Percentiles rank a stretch among this genome's conserved stretches.
phyloP scores from a whole-genome alignment of 2,113 vertebrate genomes.

The Phainopepla nitens region DNA sequence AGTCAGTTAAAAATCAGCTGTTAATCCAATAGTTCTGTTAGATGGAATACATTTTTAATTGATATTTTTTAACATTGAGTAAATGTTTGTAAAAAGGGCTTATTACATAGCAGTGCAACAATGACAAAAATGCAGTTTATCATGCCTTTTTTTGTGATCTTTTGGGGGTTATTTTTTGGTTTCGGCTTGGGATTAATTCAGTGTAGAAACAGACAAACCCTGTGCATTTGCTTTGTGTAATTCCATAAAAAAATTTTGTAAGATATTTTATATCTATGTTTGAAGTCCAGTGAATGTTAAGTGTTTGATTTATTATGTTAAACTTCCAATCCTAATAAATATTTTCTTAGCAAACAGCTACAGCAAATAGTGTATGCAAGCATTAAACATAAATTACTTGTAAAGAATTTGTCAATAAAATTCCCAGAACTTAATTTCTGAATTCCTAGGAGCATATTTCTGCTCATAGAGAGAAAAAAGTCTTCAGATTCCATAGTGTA shows the following conservation, averaged over 20 bases:
- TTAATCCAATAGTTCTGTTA: conserved; percentile 65
- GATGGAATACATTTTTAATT: conserved; percentile 61
- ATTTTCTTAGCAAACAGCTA: conserved; percentile 70
- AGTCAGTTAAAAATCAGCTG: conserved; percentile 56
- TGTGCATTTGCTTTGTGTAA: conserved; percentile 64
- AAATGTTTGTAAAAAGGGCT: conserved; percentile 68
- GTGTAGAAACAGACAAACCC: conserved; percentile 56
- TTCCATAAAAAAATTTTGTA: conserved; percentile 57
- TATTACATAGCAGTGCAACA: conserved; percentile 62
- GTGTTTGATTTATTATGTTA: conserved; percentile 69
- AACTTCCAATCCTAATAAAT: conserved; percentile 68
- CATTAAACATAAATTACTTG: conserved; percentile 1
- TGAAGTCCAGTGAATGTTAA: conserved; percentile 65
- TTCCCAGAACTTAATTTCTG: neutral
- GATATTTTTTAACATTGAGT: conserved; percentile 49
- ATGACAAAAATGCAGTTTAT: conserved; percentile 40
- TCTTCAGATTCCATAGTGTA: neutral
- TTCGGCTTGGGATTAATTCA: conserved; percentile 64
- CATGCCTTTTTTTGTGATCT: conserved; percentile 49
- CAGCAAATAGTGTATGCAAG: conserved; percentile 24
- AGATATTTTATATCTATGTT: conserved; percentile 65
- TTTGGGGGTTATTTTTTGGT: conserved; percentile 31
- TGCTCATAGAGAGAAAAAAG: neutral
- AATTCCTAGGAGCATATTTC: conserved; percentile 14
- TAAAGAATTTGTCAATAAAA: conserved; percentile 30